Conservation (phyloP, 2,888 invertebrate species). For the Halocaridina rubra region DNA sequence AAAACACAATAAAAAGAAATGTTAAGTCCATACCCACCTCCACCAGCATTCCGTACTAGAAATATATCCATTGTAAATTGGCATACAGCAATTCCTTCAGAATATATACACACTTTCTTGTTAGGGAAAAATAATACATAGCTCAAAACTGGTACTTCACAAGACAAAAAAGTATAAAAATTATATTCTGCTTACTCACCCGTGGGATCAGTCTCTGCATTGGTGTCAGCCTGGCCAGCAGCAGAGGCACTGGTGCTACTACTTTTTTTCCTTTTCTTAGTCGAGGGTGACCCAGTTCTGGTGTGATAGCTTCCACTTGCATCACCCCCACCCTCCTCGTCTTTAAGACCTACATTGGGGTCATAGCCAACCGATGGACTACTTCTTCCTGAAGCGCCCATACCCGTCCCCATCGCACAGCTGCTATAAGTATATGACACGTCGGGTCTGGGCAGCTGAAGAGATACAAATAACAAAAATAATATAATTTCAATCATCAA, state of each 20-base stretch:
- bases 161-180: background rate
- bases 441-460: conserved; percentile 51
- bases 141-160: background rate
- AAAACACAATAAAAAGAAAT: too few species aligned
- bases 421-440: conserved; percentile 53
- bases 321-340: conserved; percentile 43
- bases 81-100: too few species aligned
- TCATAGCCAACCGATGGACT: conserved; percentile 59
- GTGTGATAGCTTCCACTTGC: conserved; percentile 32
- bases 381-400: conserved; percentile 42
- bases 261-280: conserved; percentile 51
- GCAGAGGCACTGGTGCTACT: conserved; percentile 53
- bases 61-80: too few species aligned
- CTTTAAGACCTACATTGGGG: conserved; percentile 54
- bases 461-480: too few species aligned
- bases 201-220: conserved; percentile 42
- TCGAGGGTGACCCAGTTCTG: conserved; percentile 45
- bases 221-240: conserved; percentile 47
- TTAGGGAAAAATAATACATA: too few species aligned
- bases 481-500: too few species aligned
- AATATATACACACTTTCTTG: too few species aligned
- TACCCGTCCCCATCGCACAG: conserved; percentile 12
- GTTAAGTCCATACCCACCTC: too few species aligned
- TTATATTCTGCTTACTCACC: conserved; percentile 15
- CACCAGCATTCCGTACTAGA: too few species aligned